These are phyloP conservation scores for Pteropus alecto DNA, from an alignment of 2,113 vertebrate species.

Conservation along the genomic window DNA sequence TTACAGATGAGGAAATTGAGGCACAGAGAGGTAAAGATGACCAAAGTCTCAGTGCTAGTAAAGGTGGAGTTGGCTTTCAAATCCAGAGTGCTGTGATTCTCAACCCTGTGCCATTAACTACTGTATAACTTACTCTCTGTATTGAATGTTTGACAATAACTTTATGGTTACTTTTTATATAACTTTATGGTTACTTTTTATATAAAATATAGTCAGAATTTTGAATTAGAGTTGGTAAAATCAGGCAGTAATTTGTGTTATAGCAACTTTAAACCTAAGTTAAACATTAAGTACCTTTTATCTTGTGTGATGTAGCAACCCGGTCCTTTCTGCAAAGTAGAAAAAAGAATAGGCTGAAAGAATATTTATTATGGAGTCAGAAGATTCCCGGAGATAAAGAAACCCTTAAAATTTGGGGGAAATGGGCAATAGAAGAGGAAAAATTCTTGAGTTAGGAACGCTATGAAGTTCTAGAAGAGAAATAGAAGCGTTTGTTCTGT, in stretches of 20 bases:
- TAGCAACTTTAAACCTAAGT: not conserved
- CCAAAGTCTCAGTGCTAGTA: not conserved
- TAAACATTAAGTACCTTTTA: not conserved
- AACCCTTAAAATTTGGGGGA: not conserved
- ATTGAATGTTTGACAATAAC: not conserved
- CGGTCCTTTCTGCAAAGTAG: not conserved
- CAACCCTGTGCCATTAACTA: not conserved
- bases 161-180: not conserved
- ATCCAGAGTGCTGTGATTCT: not conserved
- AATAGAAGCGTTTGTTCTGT: not conserved
- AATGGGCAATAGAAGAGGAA: not conserved
- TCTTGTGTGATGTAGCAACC: not conserved
- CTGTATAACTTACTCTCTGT: not conserved
- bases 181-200: not conserved
- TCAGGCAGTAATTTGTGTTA: not conserved
- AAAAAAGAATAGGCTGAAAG: slow-evolving; percentile 8
- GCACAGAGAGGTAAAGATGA: not conserved
- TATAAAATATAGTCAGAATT: slow-evolving; percentile 31
- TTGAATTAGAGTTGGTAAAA: not conserved
- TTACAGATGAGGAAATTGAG: not conserved
- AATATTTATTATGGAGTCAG: not conserved
- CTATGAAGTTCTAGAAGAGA: not conserved
- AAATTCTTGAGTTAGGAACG: not conserved
- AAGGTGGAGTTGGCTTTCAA: not conserved
- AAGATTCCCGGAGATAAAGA: not conserved